Evolutionary conservation across 2,797 vertebrate species (phyloP).

Genomic region (Synaphobranchus kaupii): DNA sequence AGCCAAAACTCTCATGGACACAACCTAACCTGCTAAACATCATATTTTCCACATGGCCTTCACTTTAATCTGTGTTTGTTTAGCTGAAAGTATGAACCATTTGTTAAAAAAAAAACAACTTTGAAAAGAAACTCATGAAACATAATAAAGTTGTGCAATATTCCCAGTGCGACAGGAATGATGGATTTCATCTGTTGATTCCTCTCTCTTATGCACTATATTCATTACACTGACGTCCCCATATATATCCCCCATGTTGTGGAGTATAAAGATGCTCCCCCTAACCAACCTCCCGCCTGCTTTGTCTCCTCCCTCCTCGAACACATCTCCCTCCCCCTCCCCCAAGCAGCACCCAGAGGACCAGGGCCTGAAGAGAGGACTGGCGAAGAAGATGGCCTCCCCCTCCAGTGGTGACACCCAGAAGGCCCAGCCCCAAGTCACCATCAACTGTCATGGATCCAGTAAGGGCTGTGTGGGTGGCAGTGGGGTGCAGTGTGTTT

Average conservation of each 20-base stretch:
- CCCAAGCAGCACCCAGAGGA: constrained; percentile 64
- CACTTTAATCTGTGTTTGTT: constrained; percentile 16
- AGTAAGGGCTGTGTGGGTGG: constrained; percentile 71
- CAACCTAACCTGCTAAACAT: not conserved
- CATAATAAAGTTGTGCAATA: constrained; percentile 8
- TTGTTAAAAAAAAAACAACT: not conserved
- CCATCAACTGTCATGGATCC: constrained; percentile 88
- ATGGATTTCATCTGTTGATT: constrained; percentile 8
- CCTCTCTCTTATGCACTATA: not conserved
- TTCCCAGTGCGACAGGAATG: constrained; percentile 36
- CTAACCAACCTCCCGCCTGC: not conserved
- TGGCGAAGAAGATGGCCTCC: constrained; percentile 87
- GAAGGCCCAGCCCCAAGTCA: constrained; percentile 81
- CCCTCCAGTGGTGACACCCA: constrained; percentile 89
- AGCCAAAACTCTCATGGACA: not conserved
- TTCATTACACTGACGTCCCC: not conserved
- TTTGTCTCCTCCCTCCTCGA: constrained; percentile 9
- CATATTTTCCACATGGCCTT: not conserved
- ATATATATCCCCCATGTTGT: not conserved
- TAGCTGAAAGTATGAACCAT: constrained; percentile 11
- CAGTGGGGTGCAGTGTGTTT: not conserved
- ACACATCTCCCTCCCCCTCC: not conserved
- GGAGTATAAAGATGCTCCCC: not conserved
- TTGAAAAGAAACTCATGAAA: constrained; percentile 11
- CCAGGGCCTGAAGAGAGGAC: constrained; percentile 63